Base-by-base conservation (phyloP, 1,140 invertebrate species). In the Copidosoma floridanum region DNA sequence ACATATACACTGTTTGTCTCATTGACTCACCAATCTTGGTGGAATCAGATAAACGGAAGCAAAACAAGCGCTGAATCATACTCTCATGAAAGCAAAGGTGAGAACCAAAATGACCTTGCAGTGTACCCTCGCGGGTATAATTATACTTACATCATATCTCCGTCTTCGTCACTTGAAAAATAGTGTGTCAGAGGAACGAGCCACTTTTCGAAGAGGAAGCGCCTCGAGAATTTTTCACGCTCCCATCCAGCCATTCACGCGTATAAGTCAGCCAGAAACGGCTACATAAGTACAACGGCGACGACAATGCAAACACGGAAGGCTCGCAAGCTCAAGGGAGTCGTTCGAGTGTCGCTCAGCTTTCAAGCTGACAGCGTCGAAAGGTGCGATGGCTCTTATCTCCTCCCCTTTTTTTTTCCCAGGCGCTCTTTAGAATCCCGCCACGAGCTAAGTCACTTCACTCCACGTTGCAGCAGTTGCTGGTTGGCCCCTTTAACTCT, bases 201-300 rank as follows among this genome's bases (percentile, higher is more conserved):
- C n/a, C n/a, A n/a, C n/a, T n/a, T n/a, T n/a, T n/a, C 40, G 64
- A 29, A 61, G 51, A 54, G 35, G 55, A 55, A 43, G 54, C 55
- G 50, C 43, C 57, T 50, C 38, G 48, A 64, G 59, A 41, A 51
- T 58, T 38, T 16, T 10, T n/a, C 7, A 4, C 16, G 10, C 16
- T 14, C 38, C 12, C 29, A 32, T 12, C 29, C 29, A 32, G 12
- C 29, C 29, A 6, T 12, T 32, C 29, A 12, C 29, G 29, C 29
- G 29, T 32, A 12, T 12, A 32, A 32, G 29, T 12, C 29, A 32
- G n/a, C n/a, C n/a, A n/a, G n/a, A n/a, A 32, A 0, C 29, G 29
- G 29, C 12, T 32, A 8, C 29, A 8, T 12, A 12, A 8, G 29
- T 12, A 32, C 29, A 32, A 44, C 37, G 18, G 26, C 16, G 16